Conservation (phyloP, 2,113 vertebrate genomes). For the Pipra filicauda region DNA sequence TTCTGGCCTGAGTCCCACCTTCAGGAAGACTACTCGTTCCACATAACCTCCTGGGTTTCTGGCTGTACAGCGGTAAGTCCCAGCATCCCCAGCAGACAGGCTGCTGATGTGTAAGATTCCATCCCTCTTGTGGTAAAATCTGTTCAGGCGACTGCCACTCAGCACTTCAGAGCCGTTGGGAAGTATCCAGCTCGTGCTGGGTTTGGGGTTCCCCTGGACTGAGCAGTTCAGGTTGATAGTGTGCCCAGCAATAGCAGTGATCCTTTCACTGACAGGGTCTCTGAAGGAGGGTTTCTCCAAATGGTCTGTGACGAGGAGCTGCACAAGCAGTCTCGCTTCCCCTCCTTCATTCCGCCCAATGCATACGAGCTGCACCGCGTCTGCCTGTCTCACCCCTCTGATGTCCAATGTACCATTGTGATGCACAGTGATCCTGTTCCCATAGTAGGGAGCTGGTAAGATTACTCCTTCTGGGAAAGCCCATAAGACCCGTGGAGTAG, state of each 20-base stretch:
- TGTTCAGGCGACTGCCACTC: constrained; percentile 67
- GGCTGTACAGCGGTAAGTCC: constrained; percentile 85
- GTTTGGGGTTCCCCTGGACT: constrained; percentile 64
- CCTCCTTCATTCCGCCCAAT: constrained; percentile 88
- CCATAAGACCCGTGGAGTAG: constrained; percentile 83
- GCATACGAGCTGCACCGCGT: constrained; percentile 81
- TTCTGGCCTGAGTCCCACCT: constrained; percentile 78
- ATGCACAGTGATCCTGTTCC: constrained; percentile 83
- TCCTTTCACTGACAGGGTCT: constrained; percentile 70
- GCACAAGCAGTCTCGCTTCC: constrained; percentile 79
- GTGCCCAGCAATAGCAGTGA: constrained; percentile 78
- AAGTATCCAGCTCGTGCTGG: constrained; percentile 83
- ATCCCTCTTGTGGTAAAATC: constrained; percentile 80
- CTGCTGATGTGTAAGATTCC: constrained; percentile 82
- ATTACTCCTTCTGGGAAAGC: constrained; percentile 86
- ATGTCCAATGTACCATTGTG: constrained; percentile 91
- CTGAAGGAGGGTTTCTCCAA: constrained; percentile 67
- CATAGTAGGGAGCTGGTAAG: constrained; percentile 85
- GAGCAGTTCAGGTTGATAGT: constrained; percentile 87
- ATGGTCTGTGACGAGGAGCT: constrained; percentile 76
- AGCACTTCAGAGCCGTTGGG: constrained; percentile 80
- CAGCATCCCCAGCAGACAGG: constrained; percentile 78
- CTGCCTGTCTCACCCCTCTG: constrained; percentile 68
- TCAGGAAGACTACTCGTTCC: constrained; percentile 79
- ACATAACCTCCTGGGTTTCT: constrained; percentile 73